Base-by-base conservation (phyloP, 2,113 vertebrate genomes). In the Cyanoderma ruficeps region DNA sequence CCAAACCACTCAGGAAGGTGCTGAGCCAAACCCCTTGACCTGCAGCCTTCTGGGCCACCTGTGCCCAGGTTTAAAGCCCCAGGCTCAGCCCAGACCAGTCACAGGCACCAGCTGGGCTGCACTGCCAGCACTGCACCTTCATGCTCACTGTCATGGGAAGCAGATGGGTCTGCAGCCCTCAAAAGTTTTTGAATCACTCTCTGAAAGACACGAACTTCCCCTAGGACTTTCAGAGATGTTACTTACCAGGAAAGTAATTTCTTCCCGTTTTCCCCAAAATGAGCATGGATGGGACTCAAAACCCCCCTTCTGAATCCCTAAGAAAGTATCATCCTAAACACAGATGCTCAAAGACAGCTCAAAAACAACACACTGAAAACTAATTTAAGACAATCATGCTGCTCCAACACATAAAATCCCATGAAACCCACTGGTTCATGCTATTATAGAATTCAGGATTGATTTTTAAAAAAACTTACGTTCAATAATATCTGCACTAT, bases 361-460 rank as follows among this genome's bases (percentile, higher is more conserved):
- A 4, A 85, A 94, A 95, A 84, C 81, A 91, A 79, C 93, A 97
- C 24, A 68, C 15, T 95, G 93, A 87, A 97, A 97, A 94, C 35
- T 89, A 84, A 95, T 96, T 96, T 89, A 84, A 87, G 49, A 89
- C 44, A 91, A 64, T 20, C 33, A 56, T 52, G 35, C 46, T 75
- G 65, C 65, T 95, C 69, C 56, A 93, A 76, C 75, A 82, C 56
- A 60, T 55, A 87, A 89, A 93, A 91, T 84, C 81, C 47, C 8
- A 5, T 44, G 78, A 95, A 97, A 78, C 30, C 24, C 64, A 89
- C 69, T 75, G 42, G 64, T 52, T 89, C 21, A 17, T 30, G 50
- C 41, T 80, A 86, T 71, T 52, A 46, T 0, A 81, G 42, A 87
- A 72, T 55, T 93, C 69, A 82, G 65, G 46, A 89, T 9, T 27